A percentile compares a stretch with the other conserved stretches of the same genome.
These are phyloP conservation scores for Diadumene lineata DNA, from an alignment of 92 coral and sea anemone species.

Conservation along the genomic window DNA sequence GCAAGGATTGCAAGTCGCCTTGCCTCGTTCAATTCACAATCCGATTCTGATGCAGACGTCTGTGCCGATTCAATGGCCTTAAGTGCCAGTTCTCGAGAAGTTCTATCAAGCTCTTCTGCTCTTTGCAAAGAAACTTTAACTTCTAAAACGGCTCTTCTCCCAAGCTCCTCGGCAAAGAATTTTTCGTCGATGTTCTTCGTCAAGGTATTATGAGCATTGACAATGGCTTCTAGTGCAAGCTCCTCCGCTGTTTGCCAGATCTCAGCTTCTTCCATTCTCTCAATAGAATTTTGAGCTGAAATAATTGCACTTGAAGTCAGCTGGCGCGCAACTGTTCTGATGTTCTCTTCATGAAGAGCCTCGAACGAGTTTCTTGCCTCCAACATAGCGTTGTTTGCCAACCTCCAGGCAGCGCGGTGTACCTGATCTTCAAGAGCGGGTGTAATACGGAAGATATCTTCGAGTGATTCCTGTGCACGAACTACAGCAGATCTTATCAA, in stretches of 20 bases:
- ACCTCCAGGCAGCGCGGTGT: constrained; percentile 38
- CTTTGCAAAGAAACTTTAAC: constrained; percentile 45
- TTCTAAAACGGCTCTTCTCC: constrained; percentile 36
- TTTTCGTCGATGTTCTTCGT: constrained; percentile 29
- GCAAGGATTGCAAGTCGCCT: constrained; percentile 25
- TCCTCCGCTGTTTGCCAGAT: constrained; percentile 33
- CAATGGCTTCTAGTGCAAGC: constrained; percentile 41
- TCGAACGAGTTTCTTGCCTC: constrained; percentile 66
- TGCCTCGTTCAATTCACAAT: constrained; percentile 11
- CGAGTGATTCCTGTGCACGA: constrained; percentile 48
- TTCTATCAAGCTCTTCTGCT: constrained; percentile 17
- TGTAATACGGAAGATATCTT: constrained; percentile 14
- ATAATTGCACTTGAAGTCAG: constrained; percentile 62
- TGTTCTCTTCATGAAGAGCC: constrained; percentile 32
- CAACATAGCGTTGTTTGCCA: constrained; percentile 73
- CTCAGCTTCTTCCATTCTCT: constrained; percentile 24
- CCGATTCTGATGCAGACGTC: constrained; percentile 3
- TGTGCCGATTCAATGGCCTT: constrained; percentile 46
- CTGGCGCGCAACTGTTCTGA: constrained; percentile 51
- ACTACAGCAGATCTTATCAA: constrained; percentile 41
- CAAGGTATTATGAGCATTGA: constrained; percentile 35
- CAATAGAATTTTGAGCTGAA: constrained; percentile 57
- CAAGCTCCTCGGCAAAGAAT: constrained; percentile 37
- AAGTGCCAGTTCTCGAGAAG: constrained; percentile 46
- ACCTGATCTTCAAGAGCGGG: constrained; percentile 35